Base-by-base conservation (phyloP, 2,888 invertebrate genomes). In the Lacanobia wlatinum region DNA sequence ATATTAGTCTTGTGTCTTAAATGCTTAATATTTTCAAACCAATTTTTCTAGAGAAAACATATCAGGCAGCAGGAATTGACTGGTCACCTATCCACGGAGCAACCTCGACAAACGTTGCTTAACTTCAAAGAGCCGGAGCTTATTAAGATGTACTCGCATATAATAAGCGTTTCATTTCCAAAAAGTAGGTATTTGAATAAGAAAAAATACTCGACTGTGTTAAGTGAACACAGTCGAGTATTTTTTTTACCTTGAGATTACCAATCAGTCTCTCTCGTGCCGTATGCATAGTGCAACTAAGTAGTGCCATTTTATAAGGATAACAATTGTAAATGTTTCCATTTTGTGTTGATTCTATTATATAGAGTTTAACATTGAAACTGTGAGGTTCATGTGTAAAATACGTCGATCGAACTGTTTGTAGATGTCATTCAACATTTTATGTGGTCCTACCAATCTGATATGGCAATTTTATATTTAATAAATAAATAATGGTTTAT, bases 391-490 rank as follows among this genome's bases (percentile, higher is more conserved):
- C 86, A 87, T 89, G 79, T 87, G 87, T 89, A 85, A 88, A 86
- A 82, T 88, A 89, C 83, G 85, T 88, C 87, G 82, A 88, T 86
- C 84, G 88, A 93, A 91, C 90, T 93, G 91, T 93, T 92, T 74
- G 90, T 93, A 93, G 92, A 78, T 90, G 90, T 91, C 91, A 89
- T 87, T 90, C 84, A 85, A 77, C 70, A 80, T 78, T 91, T 89
- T 88, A 88, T 87, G 91, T 92, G 92, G 90, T 92, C 92, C 91
- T 94, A 91, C 92, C 82, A 87, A 90, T 90, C 90, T 84, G 90
- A 92, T 92, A 92, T 90, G 90, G 88, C 91, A 90, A 92, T 95
- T 95, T 95, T 95, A 94, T 95, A 95, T 94, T 92, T 92, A 93
- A 92, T 94, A 92, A 94, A 94, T 91, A 91, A 94, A 92, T 92